phyloP scores from a whole-genome alignment of 92 coral and sea anemone species.

The Epizoanthus illoricatus region DNA sequence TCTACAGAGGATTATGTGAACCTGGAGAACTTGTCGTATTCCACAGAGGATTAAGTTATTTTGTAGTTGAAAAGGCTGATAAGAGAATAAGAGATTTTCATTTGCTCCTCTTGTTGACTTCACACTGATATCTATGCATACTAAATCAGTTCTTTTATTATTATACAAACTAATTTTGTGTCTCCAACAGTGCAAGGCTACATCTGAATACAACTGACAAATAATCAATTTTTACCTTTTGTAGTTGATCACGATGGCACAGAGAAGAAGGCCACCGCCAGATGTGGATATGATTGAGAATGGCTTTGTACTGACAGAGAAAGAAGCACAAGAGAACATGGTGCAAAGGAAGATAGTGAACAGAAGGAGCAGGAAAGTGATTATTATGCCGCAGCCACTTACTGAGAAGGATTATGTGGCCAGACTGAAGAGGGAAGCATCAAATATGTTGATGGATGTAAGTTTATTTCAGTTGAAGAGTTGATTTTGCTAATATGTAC shows the following conservation, averaged over 20 bases:
- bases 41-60: no score
- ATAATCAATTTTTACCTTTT: slow-evolving; percentile 12
- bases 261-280: slow-evolving; percentile 88
- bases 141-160: no score
- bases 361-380: slow-evolving; percentile 82
- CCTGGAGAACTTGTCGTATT: no score
- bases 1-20: no score
- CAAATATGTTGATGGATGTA: slow-evolving; percentile 79
- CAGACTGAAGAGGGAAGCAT: slow-evolving; percentile 69
- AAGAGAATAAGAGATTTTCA: no score
- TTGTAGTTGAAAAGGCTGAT: no score
- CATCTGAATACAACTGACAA: not conserved
- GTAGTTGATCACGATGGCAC: slow-evolving; percentile 80
- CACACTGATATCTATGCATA: no score
- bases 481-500: not conserved
- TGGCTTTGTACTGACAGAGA: slow-evolving; percentile 87
- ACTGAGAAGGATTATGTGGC: slow-evolving; percentile 80
- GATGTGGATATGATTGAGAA: slow-evolving; percentile 88
- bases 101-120: no score
- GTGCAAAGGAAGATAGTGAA: slow-evolving; percentile 76
- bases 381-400: slow-evolving; percentile 58
- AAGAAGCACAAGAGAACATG: slow-evolving; percentile 81
- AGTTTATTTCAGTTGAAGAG: slow-evolving; percentile 5
- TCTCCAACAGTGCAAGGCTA: no score
- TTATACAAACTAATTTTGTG: no score